Conservation (phyloP, 2,888 invertebrate genomes). For the Orthosia cruda region DNA sequence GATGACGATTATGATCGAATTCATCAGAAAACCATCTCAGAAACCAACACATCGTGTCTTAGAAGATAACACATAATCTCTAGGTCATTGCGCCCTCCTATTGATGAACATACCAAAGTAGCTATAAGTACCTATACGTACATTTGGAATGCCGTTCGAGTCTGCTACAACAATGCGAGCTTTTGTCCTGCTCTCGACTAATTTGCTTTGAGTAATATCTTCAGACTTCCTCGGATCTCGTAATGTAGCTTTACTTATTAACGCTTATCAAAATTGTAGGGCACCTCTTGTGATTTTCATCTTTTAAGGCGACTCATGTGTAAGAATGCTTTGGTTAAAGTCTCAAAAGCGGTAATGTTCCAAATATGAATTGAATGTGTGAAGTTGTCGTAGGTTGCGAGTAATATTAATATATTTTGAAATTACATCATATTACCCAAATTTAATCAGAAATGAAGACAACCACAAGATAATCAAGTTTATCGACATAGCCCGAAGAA, state of each 20-base stretch:
- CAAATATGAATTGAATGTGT: neutral
- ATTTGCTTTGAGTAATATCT: conserved; percentile 59
- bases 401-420: neutral
- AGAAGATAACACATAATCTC: neutral
- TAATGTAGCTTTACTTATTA: conserved; percentile 3
- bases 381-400: neutral
- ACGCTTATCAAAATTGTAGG: neutral
- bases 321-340: too few species aligned
- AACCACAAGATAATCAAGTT: too few species aligned
- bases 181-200: conserved; percentile 43
- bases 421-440: too few species aligned
- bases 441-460: too few species aligned
- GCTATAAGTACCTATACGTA: neutral
- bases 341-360: neutral
- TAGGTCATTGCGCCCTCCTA: conserved; percentile 18
- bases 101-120: neutral
- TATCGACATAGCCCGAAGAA: too few species aligned
- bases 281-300: neutral
- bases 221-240: neutral
- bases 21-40: neutral
- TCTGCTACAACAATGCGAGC: conserved; percentile 42
- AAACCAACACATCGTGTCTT: neutral
- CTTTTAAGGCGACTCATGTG: too few species aligned
- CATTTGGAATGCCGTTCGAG: conserved; percentile 28
- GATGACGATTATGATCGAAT: neutral